A percentile compares a stretch with the other conserved stretches of the same genome.
Evolutionary conservation across 2,888 invertebrate species (phyloP).

Genomic region (Clanis bilineata): DNA sequence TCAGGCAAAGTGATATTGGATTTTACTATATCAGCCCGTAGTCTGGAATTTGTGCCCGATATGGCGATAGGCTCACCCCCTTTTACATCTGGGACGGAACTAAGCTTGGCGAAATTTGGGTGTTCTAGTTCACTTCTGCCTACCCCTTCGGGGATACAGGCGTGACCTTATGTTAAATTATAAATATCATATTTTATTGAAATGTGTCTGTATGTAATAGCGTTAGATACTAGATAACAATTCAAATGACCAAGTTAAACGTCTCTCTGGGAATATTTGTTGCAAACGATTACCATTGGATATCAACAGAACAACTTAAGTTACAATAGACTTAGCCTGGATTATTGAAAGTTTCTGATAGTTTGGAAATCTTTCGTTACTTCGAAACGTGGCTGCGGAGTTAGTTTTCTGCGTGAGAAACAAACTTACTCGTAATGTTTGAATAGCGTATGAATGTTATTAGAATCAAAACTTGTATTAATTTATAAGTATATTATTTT

Average conservation of each 20-base stretch:
- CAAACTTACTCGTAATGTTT: constrained; percentile 51
- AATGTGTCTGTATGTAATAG: too few relatives aligned
- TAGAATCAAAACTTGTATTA: neutral
- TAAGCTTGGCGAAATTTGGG: too few relatives aligned
- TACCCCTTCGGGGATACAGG: too few relatives aligned
- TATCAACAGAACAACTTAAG: constrained; percentile 45
- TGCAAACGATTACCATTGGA: constrained; percentile 22
- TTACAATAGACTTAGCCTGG: constrained; percentile 63
- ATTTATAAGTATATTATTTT: too few relatives aligned
- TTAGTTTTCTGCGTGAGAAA: constrained; percentile 51
- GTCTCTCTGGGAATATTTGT: neutral
- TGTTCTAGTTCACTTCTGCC: too few relatives aligned
- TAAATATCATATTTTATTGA: too few relatives aligned
- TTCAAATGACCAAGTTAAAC: neutral
- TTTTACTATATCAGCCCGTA: too few relatives aligned
- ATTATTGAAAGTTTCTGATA: constrained; percentile 69
- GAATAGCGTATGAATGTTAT: constrained; percentile 22
- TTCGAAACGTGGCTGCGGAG: constrained; percentile 60
- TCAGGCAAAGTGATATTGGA: too few relatives aligned
- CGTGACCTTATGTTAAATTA: too few relatives aligned
- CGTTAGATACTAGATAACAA: neutral
- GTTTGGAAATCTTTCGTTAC: constrained; percentile 62
- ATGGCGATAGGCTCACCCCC: too few relatives aligned
- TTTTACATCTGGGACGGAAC: too few relatives aligned
- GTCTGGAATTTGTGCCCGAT: too few relatives aligned